phyloP scores from a whole-genome alignment of 2,888 invertebrate species.

The Amiota minor region DNA sequence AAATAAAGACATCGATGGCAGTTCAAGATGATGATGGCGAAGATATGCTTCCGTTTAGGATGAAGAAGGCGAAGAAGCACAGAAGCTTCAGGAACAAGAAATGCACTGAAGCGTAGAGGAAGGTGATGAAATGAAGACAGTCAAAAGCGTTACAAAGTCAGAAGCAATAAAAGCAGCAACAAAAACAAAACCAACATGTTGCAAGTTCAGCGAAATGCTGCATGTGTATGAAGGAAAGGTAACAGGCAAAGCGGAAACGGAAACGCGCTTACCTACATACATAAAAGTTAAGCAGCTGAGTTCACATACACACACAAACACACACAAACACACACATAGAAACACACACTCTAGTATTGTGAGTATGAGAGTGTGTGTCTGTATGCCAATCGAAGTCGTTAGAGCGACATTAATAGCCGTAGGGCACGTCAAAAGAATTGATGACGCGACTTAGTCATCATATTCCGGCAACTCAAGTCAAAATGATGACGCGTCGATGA shows the following conservation, averaged over 20 bases:
- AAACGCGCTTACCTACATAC: constrained; percentile 16
- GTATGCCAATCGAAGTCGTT: constrained; percentile 16
- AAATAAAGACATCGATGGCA: too few species aligned
- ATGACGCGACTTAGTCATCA: constrained; percentile 54
- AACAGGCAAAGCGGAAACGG: constrained; percentile 14
- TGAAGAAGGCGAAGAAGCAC: not conserved
- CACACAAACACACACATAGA: not conserved
- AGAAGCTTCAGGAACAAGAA: not conserved
- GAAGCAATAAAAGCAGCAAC: not conserved
- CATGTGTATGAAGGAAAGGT: constrained; percentile 1
- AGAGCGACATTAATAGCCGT: constrained; percentile 58
- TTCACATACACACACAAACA: not conserved
- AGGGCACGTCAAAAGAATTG: constrained; percentile 67
- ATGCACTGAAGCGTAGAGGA: not conserved
- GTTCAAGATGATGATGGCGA: not conserved
- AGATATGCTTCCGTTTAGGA: not conserved
- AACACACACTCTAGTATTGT: not conserved
- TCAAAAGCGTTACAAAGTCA: constrained; percentile 5
- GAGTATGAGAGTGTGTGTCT: not conserved
- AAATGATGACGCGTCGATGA: constrained; percentile 4
- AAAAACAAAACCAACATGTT: constrained; percentile 7
- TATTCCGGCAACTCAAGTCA: not conserved
- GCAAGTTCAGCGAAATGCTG: constrained; percentile 15
- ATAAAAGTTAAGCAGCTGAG: not conserved
- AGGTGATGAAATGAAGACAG: not conserved